Evolutionary conservation across 2,797 vertebrate species (phyloP).

Genomic region (Melanotaenia maccullochi): DNA sequence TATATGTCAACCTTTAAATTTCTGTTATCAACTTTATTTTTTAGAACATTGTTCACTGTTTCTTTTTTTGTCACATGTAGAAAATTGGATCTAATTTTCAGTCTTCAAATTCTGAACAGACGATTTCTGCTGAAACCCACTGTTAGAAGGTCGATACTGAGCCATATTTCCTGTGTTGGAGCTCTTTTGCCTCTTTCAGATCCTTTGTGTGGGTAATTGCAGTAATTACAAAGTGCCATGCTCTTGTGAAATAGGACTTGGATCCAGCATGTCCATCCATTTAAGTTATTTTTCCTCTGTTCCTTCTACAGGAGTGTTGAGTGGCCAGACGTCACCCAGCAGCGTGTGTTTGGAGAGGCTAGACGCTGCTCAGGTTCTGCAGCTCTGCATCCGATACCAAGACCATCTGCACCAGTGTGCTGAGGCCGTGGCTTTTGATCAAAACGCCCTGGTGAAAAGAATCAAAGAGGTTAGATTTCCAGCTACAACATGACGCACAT

Average conservation of each 20-base stretch:
- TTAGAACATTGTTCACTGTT: not conserved
- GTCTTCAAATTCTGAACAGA: constrained; percentile 12
- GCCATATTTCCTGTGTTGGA: constrained; percentile 27
- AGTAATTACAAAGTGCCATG: constrained; percentile 20
- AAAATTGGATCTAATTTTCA: constrained; percentile 9
- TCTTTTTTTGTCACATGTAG: not conserved
- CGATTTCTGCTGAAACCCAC: constrained; percentile 21
- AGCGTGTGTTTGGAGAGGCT: constrained; percentile 91
- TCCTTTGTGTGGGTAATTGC: constrained; percentile 20
- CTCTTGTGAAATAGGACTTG: constrained; percentile 12
- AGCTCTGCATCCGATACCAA: constrained; percentile 94
- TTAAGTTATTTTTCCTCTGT: not conserved
- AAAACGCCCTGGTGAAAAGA: constrained; percentile 94
- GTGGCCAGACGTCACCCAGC: constrained; percentile 92
- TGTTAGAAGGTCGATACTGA: constrained; percentile 24
- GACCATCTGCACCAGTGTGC: constrained; percentile 97
- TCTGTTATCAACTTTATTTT: not conserved
- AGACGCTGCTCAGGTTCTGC: constrained; percentile 92
- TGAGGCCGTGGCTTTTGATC: constrained; percentile 96
- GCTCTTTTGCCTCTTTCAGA: constrained; percentile 24
- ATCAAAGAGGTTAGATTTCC: constrained; percentile 89
- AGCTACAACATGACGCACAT: not conserved
- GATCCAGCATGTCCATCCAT: constrained; percentile 5
- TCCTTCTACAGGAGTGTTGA: constrained; percentile 87
- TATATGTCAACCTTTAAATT: not conserved